Evolutionary conservation across 2,888 invertebrate genomes (phyloP).

Genomic region (Sarcophaga rosellei): DNA sequence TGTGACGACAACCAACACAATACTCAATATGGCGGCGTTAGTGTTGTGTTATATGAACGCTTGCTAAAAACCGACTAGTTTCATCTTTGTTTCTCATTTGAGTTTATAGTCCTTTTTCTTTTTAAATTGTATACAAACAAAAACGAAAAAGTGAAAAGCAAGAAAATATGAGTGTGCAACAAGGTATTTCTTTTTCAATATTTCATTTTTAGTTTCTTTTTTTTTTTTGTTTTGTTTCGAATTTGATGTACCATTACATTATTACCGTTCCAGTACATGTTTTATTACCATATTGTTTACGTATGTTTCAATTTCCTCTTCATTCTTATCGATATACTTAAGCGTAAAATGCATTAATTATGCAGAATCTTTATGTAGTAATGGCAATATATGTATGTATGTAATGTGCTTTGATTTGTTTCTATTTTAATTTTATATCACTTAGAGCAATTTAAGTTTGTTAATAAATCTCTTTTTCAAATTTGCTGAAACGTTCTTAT

Average conservation of each 20-base stretch:
- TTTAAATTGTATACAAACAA: constrained; percentile 6
- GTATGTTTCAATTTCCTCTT: too few species aligned
- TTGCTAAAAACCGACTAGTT: constrained; percentile 76
- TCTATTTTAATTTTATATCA: too few species aligned
- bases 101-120: constrained; percentile 54
- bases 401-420: too few species aligned
- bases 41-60: constrained; percentile 71
- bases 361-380: too few species aligned
- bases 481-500: too few species aligned
- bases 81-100: constrained; percentile 74
- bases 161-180: constrained; percentile 54
- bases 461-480: too few species aligned
- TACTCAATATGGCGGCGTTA: constrained; percentile 71
- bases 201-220: constrained; percentile 15
- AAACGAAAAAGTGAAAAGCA: constrained; percentile 3
- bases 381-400: too few species aligned
- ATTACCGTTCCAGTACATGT: constrained; percentile 23
- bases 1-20: constrained; percentile 61
- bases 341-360: too few species aligned
- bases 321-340: too few species aligned
- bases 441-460: too few species aligned
- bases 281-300: constrained; percentile 26
- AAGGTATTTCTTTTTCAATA: constrained; percentile 37
- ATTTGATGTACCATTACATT: constrained; percentile 29
- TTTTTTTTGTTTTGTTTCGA: constrained; percentile 19